Percentiles rank a stretch among this genome's conserved stretches.
Evolutionary conservation across 2,888 invertebrate genomes (phyloP).

Genomic region (Synergus umbraculus): DNA sequence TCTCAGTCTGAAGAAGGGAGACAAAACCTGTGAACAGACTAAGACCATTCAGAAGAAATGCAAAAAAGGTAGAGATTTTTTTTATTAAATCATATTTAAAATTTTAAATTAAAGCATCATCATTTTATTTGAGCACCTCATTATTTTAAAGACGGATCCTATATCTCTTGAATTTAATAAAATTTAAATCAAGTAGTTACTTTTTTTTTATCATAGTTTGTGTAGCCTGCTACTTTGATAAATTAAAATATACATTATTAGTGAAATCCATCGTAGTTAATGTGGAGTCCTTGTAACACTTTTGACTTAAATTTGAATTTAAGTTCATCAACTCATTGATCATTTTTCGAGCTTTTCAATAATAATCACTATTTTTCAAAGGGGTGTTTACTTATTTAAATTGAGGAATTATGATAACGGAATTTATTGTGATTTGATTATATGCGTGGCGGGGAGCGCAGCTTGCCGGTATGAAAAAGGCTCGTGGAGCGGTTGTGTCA

Average conservation of each 20-base stretch:
- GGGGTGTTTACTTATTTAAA: not conserved
- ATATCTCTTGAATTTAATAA: not conserved
- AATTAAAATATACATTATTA: no score
- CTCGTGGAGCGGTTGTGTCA: constrained; percentile 90
- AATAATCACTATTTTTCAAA: not conserved
- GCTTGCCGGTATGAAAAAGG: constrained; percentile 95
- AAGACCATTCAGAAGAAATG: constrained; percentile 94
- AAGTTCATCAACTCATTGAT: not conserved
- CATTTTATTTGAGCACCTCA: not conserved
- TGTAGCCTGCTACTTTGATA: no score
- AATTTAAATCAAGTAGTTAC: not conserved
- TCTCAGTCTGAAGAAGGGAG: constrained; percentile 91
- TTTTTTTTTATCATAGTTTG: not conserved
- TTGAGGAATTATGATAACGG: constrained; percentile 27
- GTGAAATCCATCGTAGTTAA: no score
- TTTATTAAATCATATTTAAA: constrained; percentile 9
- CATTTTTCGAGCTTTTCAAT: not conserved
- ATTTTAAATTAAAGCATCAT: constrained; percentile 3
- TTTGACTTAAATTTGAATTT: not conserved
- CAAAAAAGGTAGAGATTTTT: constrained; percentile 86
- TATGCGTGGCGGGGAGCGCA: constrained; percentile 71
- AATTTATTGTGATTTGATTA: constrained; percentile 57
- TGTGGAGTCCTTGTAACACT: no score
- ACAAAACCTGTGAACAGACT: constrained; percentile 88
- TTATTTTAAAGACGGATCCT: not conserved